Evolutionary conservation across 2,888 invertebrate species (phyloP), one percentile per base, ranked within the genome.

Genomic region (Andrena bucephala): DNA sequence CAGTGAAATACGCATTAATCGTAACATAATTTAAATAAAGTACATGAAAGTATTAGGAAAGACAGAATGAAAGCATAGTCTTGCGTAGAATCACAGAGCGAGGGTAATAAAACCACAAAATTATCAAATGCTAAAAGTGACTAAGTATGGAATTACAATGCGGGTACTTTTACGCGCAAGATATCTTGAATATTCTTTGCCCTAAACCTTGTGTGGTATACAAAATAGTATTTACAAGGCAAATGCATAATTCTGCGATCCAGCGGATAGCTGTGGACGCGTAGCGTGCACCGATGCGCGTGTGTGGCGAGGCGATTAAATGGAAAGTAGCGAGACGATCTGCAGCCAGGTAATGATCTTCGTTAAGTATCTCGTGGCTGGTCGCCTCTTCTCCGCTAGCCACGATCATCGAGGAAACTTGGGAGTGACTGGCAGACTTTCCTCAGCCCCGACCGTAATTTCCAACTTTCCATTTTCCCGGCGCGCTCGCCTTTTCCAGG

Each of bases 391-490:
- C 81, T 81, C 68, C 70, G 20, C 48, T 60, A 50, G 71, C 42
- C 68, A 59, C 68, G 83, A 82, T 76, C 81, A 77, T 81, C 83
- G 70, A 81, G 74, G 68, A 84, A 87, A 82, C 75, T 73, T 59
- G 73, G 73, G 69, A 80, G 73, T 52, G 65, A 73, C 83, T 77
- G 60, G 67, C 52, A 59, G 57, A 80, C 81, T 81, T 78, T 59
- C 70, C 73, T 50, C 48, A 57, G 52, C 16, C 13, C 59, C 73
- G 31, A 42, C 73, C 31, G 54, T 63, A 84, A 83, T 86, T 83
- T 77, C 76, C 81, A 74, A 85, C 88, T 88, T 87, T 88, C 88
- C 84, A 85, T 87, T 86, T 88, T 84, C 85, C 70, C 59, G 42
- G 60, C n/a, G 10, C 68, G 69, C 65, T 65, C 69, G 60, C 52